Percentiles rank a stretch among this genome's conserved stretches.
phyloP scores from a whole-genome alignment of 2,797 vertebrate genomes.

The Anisognathus igniventris region DNA sequence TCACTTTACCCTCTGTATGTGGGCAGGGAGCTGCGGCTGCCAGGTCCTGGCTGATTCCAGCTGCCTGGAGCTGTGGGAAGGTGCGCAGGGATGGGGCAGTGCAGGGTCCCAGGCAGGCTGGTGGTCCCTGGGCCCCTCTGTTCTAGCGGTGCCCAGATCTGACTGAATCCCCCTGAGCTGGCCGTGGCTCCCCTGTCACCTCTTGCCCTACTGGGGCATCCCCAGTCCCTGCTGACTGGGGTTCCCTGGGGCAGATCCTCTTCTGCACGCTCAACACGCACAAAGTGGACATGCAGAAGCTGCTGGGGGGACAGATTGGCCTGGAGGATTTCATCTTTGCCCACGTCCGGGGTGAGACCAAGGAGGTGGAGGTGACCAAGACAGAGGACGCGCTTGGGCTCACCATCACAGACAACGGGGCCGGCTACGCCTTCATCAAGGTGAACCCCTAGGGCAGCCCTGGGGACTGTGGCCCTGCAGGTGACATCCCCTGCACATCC shows the following conservation, averaged over 20 bases:
- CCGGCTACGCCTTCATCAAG: constrained; percentile 97
- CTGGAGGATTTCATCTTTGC: constrained; percentile 98
- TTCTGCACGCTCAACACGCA: constrained; percentile 97
- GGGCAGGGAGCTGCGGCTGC: rapidly evolving
- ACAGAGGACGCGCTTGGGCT: constrained; percentile 92
- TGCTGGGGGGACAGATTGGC: constrained; percentile 94
- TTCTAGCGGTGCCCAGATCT: neutral
- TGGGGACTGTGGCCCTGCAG: neutral
- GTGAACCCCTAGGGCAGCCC: constrained; percentile 26
- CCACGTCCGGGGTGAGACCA: constrained; percentile 90
- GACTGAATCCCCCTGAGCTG: rapidly evolving
- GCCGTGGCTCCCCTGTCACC: rapidly evolving
- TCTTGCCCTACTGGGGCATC: neutral
- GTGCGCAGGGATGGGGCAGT: neutral
- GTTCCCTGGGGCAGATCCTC: constrained; percentile 80
- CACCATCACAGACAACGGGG: constrained; percentile 96
- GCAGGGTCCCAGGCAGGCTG: neutral
- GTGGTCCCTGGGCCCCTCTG: neutral
- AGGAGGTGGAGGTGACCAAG: constrained; percentile 95
- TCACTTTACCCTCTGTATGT: rapidly evolving
- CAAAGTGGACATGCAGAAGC: constrained; percentile 98
- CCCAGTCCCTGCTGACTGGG: neutral
- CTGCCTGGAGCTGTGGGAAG: neutral
- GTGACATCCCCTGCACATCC: neutral
- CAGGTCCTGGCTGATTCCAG: too few relatives aligned